A percentile compares a stretch with the other conserved stretches of the same genome.
Conservation (phyloP, 2,797 vertebrate species). For the Pseudomugil gertrudae region DNA sequence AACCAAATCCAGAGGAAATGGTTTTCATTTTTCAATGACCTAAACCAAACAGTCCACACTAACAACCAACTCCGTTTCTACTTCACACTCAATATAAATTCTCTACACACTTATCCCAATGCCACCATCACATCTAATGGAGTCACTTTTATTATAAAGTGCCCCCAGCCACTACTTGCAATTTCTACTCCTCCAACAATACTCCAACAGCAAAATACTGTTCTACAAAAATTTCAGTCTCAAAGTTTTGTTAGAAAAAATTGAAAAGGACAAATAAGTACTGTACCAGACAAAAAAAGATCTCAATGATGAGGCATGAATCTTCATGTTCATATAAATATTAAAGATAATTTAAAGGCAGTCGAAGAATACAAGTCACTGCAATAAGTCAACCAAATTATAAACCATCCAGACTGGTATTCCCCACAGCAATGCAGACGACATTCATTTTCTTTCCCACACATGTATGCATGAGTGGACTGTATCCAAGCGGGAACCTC, state of each 20-base stretch:
- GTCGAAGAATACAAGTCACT: constrained; percentile 13
- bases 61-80: background rate
- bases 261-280: too few relatives aligned
- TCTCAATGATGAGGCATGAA: background rate
- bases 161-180: background rate
- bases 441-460: constrained; percentile 8
- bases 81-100: too few relatives aligned
- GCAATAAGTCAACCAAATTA: constrained; percentile 16
- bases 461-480: constrained; percentile 27
- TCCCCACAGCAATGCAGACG: constrained; percentile 13
- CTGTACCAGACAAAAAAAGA: too few relatives aligned
- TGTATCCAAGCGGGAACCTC: too few relatives aligned
- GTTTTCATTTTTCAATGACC: background rate
- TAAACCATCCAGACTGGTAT: constrained; percentile 25
- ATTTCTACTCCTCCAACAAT: too few relatives aligned
- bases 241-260: too few relatives aligned
- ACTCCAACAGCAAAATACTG: too few relatives aligned
- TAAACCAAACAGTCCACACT: background rate
- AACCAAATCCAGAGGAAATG: background rate
- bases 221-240: too few relatives aligned
- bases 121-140: background rate
- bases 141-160: too few relatives aligned
- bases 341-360: constrained; percentile 7
- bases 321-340: constrained; percentile 8
- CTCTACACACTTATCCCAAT: background rate